These are phyloP conservation scores for Squalus acanthias DNA, from an alignment of 2,797 vertebrate genomes.

Conservation along the genomic window DNA sequence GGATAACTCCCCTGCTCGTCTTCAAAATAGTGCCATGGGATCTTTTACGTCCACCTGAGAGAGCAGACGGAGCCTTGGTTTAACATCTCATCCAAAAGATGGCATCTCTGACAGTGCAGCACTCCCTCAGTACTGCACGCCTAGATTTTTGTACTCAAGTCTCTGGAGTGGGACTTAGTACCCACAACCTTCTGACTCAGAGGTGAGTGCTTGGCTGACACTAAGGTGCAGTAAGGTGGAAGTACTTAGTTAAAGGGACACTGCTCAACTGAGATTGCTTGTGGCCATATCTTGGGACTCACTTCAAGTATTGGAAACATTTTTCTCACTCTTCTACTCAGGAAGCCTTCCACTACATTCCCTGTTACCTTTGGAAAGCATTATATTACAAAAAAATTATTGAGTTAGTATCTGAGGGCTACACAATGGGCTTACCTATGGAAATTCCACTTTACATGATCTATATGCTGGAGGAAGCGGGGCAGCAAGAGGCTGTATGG, in stretches of 20 bases:
- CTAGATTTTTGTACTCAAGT: too few relatives aligned
- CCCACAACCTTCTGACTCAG: too few relatives aligned
- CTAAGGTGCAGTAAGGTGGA: neutral
- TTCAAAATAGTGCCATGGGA: too few relatives aligned
- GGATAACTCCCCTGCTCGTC: too few relatives aligned
- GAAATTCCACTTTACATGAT: neutral
- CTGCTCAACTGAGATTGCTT: neutral
- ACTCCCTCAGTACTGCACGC: too few relatives aligned
- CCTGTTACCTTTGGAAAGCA: neutral
- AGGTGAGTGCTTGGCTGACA: too few relatives aligned
- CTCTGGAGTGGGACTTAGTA: too few relatives aligned
- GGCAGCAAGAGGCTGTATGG: neutral
- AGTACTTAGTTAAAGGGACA: neutral
- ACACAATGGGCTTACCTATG: neutral
- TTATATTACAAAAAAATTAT: neutral
- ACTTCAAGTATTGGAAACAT: neutral
- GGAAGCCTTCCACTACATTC: neutral
- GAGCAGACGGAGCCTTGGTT: too few relatives aligned
- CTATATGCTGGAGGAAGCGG: neutral
- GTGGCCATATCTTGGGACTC: neutral
- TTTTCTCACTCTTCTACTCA: neutral
- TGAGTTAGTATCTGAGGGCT: neutral
- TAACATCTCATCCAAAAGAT: too few relatives aligned
- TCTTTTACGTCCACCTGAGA: too few relatives aligned
- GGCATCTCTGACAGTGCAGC: too few relatives aligned